A percentile compares a stretch with the other conserved stretches of the same genome.
Evolutionary conservation across 35 echinoderm and acorn worm species (phyloP).

Genomic region (Apostichopus parvimensis): DNA sequence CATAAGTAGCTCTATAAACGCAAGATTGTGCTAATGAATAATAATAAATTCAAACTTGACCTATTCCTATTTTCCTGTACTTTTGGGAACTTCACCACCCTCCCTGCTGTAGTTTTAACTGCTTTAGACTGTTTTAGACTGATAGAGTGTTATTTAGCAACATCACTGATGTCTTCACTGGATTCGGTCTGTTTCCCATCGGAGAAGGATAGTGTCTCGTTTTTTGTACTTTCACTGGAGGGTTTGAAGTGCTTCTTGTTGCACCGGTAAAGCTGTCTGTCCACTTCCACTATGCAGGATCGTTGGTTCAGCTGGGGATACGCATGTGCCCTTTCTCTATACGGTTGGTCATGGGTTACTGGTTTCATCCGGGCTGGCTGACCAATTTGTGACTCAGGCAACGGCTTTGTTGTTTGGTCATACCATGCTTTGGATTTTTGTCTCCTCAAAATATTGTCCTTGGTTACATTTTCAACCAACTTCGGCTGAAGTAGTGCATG

Average conservation of each 20-base stretch:
- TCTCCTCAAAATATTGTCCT: too few species aligned
- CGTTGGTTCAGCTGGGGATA: not conserved
- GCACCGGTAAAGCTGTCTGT: conserved; percentile 48
- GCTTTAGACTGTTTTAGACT: not conserved
- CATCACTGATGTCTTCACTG: not conserved
- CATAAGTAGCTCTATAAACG: too few species aligned
- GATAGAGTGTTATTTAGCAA: not conserved
- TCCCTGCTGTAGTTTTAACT: not conserved
- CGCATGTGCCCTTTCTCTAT: too few species aligned
- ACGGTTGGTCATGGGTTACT: too few species aligned
- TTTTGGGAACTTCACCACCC: not conserved
- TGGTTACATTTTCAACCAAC: conserved; percentile 18
- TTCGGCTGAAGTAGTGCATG: conserved; percentile 64
- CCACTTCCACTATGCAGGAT: not conserved
- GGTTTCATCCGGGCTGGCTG: too few species aligned
- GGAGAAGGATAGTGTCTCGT: not conserved
- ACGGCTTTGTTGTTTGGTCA: too few species aligned
- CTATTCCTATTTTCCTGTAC: too few species aligned
- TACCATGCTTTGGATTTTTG: too few species aligned
- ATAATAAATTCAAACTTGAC: too few species aligned
- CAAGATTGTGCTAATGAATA: too few species aligned
- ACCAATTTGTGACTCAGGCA: too few species aligned
- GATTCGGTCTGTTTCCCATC: not conserved
- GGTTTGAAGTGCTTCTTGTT: conserved; percentile 57
- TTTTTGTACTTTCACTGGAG: not conserved